phyloP scores from a whole-genome alignment of 2,113 vertebrate species.

The Leptosomus discolor region DNA sequence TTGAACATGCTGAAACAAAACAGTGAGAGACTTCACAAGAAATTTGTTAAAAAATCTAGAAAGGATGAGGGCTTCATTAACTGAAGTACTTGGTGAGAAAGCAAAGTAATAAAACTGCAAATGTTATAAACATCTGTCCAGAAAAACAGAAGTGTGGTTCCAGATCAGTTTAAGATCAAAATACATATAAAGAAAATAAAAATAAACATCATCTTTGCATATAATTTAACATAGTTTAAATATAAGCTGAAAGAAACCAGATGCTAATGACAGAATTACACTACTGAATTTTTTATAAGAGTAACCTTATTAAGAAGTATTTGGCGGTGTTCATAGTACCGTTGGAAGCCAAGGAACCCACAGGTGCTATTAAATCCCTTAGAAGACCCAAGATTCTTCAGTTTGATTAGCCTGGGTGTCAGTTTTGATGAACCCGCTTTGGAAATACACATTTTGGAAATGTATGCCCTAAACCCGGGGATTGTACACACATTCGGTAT shows the following conservation, averaged over 20 bases:
- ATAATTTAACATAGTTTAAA: not conserved
- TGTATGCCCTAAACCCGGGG: not conserved
- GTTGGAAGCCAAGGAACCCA: not conserved
- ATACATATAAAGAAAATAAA: not conserved
- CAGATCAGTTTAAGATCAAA: not conserved
- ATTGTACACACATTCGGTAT: not conserved
- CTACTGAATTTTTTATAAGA: not conserved
- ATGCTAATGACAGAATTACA: not conserved
- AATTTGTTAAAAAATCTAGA: not conserved
- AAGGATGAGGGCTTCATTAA: not conserved
- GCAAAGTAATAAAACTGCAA: not conserved
- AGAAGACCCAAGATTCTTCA: not conserved
- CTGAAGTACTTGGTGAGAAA: not conserved
- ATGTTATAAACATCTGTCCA: not conserved
- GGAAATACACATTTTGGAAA: not conserved
- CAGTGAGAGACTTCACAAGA: not conserved
- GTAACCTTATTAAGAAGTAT: not conserved
- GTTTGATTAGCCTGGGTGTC: not conserved
- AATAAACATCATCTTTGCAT: not conserved
- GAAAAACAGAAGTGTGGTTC: not conserved
- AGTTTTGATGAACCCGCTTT: not conserved
- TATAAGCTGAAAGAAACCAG: not conserved
- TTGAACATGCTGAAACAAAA: not conserved
- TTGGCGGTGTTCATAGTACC: not conserved
- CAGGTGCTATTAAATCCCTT: not conserved